Conservation (phyloP, 2,797 vertebrate species). For the Gadopsis bispinosus region DNA sequence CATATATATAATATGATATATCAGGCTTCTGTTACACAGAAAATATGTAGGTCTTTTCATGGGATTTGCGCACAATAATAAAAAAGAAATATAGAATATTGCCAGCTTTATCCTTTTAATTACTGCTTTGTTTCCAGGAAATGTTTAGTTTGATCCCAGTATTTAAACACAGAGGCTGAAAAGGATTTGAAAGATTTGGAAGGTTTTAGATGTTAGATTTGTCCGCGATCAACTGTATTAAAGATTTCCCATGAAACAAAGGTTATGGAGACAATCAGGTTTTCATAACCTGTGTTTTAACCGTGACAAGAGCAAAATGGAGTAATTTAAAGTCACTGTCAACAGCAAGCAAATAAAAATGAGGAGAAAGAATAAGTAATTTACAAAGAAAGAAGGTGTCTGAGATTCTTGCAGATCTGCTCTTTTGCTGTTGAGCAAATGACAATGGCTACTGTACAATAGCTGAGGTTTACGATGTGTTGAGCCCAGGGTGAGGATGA, state of each 20-base stretch:
- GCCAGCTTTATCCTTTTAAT: neutral
- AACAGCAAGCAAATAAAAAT: neutral
- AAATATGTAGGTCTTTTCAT: neutral
- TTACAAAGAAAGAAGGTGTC: neutral
- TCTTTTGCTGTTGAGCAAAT: constrained; percentile 8
- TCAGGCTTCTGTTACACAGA: neutral
- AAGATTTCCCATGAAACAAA: neutral
- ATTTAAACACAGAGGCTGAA: neutral
- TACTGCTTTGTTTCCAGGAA: neutral
- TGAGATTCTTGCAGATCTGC: constrained; percentile 10
- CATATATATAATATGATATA: neutral
- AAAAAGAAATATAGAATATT: neutral
- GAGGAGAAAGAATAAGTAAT: neutral
- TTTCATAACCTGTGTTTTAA: neutral
- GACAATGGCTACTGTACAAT: constrained; percentile 32
- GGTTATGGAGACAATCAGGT: neutral
- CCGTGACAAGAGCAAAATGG: too few relatives aligned
- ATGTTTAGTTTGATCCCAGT: neutral
- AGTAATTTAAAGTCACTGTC: neutral
- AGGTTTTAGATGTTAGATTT: neutral
- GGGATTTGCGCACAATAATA: neutral
- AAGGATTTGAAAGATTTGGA: neutral
- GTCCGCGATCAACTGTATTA: neutral
- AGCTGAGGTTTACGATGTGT: constrained; percentile 40
- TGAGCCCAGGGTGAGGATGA: constrained; percentile 38